Evolutionary conservation across 1,140 invertebrate genomes (phyloP).

Genomic region (Drosophila lini): DNA sequence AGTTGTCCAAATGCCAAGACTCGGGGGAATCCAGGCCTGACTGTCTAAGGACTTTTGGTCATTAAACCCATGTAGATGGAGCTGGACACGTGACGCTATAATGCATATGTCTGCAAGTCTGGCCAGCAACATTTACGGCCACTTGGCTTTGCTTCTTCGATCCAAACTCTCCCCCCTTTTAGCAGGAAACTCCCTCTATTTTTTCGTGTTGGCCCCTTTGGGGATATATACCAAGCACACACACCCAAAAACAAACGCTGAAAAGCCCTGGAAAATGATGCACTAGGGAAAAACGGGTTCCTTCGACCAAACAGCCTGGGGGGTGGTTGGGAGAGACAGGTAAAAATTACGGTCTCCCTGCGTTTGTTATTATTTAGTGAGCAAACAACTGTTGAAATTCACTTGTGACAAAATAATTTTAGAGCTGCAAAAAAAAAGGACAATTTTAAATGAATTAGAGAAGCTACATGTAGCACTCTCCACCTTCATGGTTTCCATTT

Average conservation of each 20-base stretch:
- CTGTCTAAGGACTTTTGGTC: conserved; percentile 27
- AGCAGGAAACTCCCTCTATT: conserved; percentile 2
- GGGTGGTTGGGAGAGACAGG: conserved; percentile 20
- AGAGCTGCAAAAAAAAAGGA: conserved; percentile 28
- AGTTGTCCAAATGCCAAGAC: conserved; percentile 21
- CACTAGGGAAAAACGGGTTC: conserved; percentile 45
- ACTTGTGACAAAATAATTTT: conserved; percentile 35
- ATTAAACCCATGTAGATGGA: conserved; percentile 43
- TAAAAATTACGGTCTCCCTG: conserved; percentile 15
- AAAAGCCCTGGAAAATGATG: conserved; percentile 52
- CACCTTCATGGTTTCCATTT: conserved; percentile 17
- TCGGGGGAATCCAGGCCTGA: conserved; percentile 8
- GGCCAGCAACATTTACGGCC: conserved; percentile 45
- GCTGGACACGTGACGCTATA: conserved; percentile 53
- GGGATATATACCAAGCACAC: conserved; percentile 8
- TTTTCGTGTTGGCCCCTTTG: conserved; percentile 12
- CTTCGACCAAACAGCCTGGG: conserved; percentile 11
- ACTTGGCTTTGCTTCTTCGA: conserved; percentile 27
- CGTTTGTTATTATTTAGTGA: conserved; percentile 43
- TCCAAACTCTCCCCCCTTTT: conserved; percentile 1
- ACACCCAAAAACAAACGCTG: conserved; percentile 39
- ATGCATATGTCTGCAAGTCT: conserved; percentile 55
- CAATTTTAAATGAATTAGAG: conserved; percentile 47
- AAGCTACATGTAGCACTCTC: not conserved
- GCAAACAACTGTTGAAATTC: conserved; percentile 42